These are phyloP conservation scores for Lobophora halterata DNA, from an alignment of 2,888 invertebrate genomes.

Conservation along the genomic window DNA sequence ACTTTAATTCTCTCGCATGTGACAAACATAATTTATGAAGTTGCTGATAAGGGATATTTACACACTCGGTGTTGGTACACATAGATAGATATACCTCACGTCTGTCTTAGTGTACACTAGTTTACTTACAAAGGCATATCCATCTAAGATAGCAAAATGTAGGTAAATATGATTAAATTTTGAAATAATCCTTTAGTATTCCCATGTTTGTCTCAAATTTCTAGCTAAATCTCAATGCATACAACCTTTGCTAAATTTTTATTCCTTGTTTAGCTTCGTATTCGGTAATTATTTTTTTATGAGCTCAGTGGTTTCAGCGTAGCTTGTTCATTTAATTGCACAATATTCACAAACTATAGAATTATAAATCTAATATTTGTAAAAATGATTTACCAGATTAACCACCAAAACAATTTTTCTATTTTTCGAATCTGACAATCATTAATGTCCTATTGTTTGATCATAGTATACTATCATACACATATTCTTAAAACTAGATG, in stretches of 20 bases:
- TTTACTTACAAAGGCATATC: constrained; percentile 74
- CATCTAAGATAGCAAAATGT: constrained; percentile 66
- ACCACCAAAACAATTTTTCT: too few species aligned
- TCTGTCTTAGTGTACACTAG: constrained; percentile 72
- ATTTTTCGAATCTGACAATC: too few species aligned
- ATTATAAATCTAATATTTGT: too few species aligned
- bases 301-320: too few species aligned
- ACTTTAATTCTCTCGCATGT: constrained; percentile 62
- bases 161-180: constrained; percentile 57
- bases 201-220: constrained; percentile 42
- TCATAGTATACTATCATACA: too few species aligned
- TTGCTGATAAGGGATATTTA: constrained; percentile 78
- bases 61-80: constrained; percentile 65
- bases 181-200: constrained; percentile 44
- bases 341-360: too few species aligned
- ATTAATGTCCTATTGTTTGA: too few species aligned
- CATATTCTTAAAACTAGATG: too few species aligned
- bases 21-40: constrained; percentile 81
- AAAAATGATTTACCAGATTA: too few species aligned
- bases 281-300: not conserved
- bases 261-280: not conserved
- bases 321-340: too few species aligned
- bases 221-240: constrained; percentile 41
- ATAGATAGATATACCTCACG: constrained; percentile 67
- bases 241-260: constrained; percentile 27